These are phyloP conservation scores for Lipophrys pholis DNA, from an alignment of 2,113 vertebrate species.

Conservation along the genomic window DNA sequence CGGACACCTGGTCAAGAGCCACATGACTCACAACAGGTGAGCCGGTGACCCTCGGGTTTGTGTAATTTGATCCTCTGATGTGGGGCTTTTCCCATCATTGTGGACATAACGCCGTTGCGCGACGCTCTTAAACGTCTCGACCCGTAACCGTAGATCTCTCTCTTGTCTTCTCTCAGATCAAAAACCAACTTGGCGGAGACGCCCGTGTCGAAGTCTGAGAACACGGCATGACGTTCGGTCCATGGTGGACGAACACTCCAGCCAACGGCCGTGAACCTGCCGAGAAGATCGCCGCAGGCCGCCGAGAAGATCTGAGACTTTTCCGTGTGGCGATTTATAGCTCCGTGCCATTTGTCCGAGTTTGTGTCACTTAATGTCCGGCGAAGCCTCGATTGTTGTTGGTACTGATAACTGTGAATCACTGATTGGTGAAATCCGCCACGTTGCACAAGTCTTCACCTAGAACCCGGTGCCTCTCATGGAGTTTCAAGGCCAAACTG, in stretches of 20 bases:
- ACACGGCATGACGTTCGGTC: background rate
- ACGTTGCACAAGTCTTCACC: background rate
- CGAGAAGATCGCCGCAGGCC: background rate
- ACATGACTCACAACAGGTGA: constrained; percentile 97
- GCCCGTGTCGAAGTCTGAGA: background rate
- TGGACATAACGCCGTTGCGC: background rate
- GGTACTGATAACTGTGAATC: constrained; percentile 2
- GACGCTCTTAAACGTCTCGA: accelerated
- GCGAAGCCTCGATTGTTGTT: background rate
- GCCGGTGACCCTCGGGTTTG: too few relatives aligned
- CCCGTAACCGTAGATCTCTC: background rate
- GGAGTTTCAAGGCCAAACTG: background rate
- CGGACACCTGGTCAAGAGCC: constrained; percentile 95
- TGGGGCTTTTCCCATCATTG: accelerated
- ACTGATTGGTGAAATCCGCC: background rate
- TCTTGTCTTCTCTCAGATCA: constrained; percentile 37
- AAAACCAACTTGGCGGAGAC: constrained; percentile 32
- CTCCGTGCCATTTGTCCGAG: constrained; percentile 36
- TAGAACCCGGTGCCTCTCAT: constrained; percentile 11
- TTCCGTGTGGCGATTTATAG: background rate
- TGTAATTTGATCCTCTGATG: too few relatives aligned
- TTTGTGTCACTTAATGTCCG: background rate
- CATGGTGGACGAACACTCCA: background rate
- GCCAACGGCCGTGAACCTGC: background rate
- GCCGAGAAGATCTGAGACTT: background rate